phyloP scores from a whole-genome alignment of 2,888 invertebrate genomes.

The Noctua comes region DNA sequence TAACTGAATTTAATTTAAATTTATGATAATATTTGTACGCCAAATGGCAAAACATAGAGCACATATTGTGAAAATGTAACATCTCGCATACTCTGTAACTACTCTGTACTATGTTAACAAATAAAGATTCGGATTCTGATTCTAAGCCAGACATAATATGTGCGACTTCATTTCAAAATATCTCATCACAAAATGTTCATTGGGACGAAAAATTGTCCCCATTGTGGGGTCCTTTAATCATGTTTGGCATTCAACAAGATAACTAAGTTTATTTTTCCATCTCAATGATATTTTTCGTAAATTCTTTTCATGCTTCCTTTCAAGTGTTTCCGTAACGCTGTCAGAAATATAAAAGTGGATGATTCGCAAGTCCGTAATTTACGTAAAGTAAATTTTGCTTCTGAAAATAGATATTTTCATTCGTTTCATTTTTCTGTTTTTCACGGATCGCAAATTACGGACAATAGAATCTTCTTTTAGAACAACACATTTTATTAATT shows the following conservation, averaged over 20 bases:
- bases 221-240: conserved; percentile 12
- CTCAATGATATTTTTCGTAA: conserved; percentile 27
- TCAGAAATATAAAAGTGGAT: conserved; percentile 20
- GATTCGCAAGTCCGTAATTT: conserved; percentile 36
- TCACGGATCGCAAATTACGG: conserved; percentile 10
- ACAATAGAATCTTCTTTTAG: background rate
- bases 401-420: conserved; percentile 9
- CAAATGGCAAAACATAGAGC: no score
- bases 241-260: conserved; percentile 28
- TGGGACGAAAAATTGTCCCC: background rate
- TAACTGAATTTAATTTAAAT: no score
- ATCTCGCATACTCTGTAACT: no score
- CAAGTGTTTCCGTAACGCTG: conserved; percentile 26
- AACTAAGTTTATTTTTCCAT: conserved; percentile 47
- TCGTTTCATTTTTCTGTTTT: conserved; percentile 9
- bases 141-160: no score
- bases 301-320: conserved; percentile 24
- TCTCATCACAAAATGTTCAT: conserved; percentile 7
- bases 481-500: conserved; percentile 15
- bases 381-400: conserved; percentile 5
- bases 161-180: conserved; percentile 1
- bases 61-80: no score
- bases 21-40: no score
- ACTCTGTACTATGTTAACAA: no score
- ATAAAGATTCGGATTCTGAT: no score